Conservation (phyloP, 2,113 vertebrate species). For the Piprites chloris region DNA sequence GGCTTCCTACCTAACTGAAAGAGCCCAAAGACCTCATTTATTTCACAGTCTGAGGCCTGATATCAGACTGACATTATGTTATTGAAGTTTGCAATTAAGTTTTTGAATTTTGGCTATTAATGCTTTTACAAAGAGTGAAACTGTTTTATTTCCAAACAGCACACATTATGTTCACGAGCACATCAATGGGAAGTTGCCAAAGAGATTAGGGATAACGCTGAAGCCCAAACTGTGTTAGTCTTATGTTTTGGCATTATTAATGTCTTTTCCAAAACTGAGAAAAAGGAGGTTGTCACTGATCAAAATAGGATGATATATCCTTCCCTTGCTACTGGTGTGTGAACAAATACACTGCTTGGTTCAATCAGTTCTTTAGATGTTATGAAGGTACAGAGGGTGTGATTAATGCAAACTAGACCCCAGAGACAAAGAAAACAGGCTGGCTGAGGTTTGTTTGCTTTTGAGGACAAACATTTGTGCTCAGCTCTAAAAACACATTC, state of each 20-base stretch:
- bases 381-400: not conserved
- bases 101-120: not conserved
- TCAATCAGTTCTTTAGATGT: not conserved
- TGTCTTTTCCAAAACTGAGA: not conserved
- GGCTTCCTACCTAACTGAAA: not conserved
- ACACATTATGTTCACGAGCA: not conserved
- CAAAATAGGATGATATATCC: not conserved
- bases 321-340: not conserved
- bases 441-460: not conserved
- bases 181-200: not conserved
- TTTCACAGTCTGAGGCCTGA: not conserved
- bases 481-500: not conserved
- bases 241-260: not conserved
- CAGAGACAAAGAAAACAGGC: not conserved
- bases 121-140: not conserved
- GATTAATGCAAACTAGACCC: not conserved
- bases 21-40: not conserved
- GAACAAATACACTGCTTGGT: not conserved
- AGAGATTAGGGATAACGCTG: not conserved
- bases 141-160: not conserved
- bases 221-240: not conserved
- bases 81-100: not conserved
- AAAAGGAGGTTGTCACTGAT: not conserved
- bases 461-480: not conserved
- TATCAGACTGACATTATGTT: not conserved